A percentile compares a stretch with the other conserved stretches of the same genome.
Conservation (phyloP, 2,888 invertebrate genomes). For the Zhuqinia jingwanae region DNA sequence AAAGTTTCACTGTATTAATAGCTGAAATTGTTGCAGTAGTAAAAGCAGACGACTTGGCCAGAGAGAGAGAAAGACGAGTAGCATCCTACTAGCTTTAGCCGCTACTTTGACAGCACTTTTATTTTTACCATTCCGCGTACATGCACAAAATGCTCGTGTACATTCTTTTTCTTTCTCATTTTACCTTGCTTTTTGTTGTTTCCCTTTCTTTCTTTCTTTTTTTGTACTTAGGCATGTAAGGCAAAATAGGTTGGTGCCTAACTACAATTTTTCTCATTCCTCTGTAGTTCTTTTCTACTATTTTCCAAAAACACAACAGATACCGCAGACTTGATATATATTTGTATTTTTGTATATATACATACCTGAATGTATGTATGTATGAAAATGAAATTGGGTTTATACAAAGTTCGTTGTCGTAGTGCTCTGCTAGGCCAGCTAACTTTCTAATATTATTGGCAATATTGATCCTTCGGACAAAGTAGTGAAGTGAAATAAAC, state of each 20-base stretch:
- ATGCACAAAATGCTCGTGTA: slow-evolving; percentile 23
- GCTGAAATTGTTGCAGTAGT: no score
- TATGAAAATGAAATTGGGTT: not conserved
- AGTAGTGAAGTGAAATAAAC: slow-evolving; percentile 41
- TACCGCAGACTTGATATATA: not conserved
- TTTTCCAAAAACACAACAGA: no score
- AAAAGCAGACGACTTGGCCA: not conserved
- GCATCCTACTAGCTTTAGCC: not conserved
- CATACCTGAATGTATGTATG: not conserved
- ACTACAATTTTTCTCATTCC: slow-evolving; percentile 55
- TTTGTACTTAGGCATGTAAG: not conserved
- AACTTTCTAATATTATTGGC: slow-evolving; percentile 46
- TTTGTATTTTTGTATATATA: slow-evolving; percentile 8
- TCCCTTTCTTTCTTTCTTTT: slow-evolving; percentile 26
- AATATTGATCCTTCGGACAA: slow-evolving; percentile 62
- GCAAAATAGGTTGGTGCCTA: slow-evolving; percentile 49
- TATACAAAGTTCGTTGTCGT: no score
- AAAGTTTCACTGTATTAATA: slow-evolving; percentile 22
- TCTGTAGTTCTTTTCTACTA: not conserved
- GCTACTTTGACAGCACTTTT: slow-evolving; percentile 37
- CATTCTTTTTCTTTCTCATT: slow-evolving; percentile 24
- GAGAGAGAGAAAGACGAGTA: no score
- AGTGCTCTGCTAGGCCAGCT: not conserved
- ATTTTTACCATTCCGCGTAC: slow-evolving; percentile 10
- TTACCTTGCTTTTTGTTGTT: slow-evolving; percentile 29